Conservation (phyloP, 2,797 vertebrate species). For the Adrianichthys oophorus region DNA sequence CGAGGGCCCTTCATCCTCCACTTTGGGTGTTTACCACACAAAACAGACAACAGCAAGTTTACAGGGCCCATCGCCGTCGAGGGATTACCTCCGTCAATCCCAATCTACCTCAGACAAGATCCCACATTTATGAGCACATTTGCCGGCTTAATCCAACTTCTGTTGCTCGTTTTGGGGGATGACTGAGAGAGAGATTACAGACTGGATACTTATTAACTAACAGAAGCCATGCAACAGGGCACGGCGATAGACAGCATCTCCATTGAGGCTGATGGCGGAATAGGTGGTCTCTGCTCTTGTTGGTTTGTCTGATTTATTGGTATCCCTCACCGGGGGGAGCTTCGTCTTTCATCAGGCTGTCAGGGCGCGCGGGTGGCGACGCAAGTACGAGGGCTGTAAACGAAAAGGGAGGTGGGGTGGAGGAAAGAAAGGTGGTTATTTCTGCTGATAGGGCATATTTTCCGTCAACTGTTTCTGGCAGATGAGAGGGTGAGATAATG, state of each 20-base stretch:
- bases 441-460: constrained; percentile 79
- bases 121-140: constrained; percentile 68
- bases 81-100: constrained; percentile 66
- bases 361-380: constrained; percentile 28
- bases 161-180: constrained; percentile 56
- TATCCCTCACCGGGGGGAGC: constrained; percentile 64
- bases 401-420: constrained; percentile 1
- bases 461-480: constrained; percentile 76
- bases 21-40: constrained; percentile 36
- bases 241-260: constrained; percentile 18
- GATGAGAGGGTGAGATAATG: constrained; percentile 73
- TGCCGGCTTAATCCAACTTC: constrained; percentile 76
- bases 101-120: constrained; percentile 70
- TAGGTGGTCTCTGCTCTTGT: constrained; percentile 67
- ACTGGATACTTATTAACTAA: constrained; percentile 72
- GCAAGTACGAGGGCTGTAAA: constrained; percentile 3
- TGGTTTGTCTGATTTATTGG: constrained; percentile 74
- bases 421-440: constrained; percentile 45
- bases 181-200: constrained; percentile 70
- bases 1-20: constrained; percentile 15
- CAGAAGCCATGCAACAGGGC: constrained; percentile 49
- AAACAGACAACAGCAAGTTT: constrained; percentile 40
- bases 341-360: constrained; percentile 71
- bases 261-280: constrained; percentile 45
- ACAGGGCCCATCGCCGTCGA: constrained; percentile 21